A percentile compares a stretch with the other conserved stretches of the same genome.
Evolutionary conservation across 2,113 vertebrate species (phyloP).

Genomic region (Percina caprodes): DNA sequence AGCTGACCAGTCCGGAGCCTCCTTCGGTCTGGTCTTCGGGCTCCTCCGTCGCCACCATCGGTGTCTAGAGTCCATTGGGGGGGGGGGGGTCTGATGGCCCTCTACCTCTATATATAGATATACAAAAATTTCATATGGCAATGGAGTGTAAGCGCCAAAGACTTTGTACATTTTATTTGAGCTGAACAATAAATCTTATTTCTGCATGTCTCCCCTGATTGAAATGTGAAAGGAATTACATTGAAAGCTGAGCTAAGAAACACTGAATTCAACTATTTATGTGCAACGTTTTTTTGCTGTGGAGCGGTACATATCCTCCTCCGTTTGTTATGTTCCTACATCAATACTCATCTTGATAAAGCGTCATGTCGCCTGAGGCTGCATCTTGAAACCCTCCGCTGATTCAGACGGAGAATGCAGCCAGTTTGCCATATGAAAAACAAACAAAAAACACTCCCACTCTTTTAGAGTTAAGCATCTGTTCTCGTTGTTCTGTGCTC

Average conservation of each 20-base stretch:
- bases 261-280: not conserved
- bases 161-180: no score
- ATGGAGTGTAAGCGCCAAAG: no score
- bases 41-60: no score
- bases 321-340: not conserved
- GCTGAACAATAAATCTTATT: no score
- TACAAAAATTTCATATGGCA: no score
- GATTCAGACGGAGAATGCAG: not conserved
- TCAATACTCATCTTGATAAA: conserved; percentile 5
- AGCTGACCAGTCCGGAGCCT: no score
- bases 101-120: no score
- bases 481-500: not conserved
- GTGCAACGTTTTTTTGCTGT: not conserved
- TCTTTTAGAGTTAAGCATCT: not conserved
- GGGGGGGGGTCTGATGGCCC: no score
- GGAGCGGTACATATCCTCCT: not conserved
- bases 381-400: conserved; percentile 8
- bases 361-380: not conserved
- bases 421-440: not conserved
- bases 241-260: not conserved
- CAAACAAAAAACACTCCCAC: no score
- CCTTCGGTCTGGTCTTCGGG: no score
- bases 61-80: no score
- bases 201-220: no score
- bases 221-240: not conserved